Evolutionary conservation across 2,888 invertebrate species (phyloP), one percentile per base, ranked within the genome.

Genomic region (Clunio marinus): DNA sequence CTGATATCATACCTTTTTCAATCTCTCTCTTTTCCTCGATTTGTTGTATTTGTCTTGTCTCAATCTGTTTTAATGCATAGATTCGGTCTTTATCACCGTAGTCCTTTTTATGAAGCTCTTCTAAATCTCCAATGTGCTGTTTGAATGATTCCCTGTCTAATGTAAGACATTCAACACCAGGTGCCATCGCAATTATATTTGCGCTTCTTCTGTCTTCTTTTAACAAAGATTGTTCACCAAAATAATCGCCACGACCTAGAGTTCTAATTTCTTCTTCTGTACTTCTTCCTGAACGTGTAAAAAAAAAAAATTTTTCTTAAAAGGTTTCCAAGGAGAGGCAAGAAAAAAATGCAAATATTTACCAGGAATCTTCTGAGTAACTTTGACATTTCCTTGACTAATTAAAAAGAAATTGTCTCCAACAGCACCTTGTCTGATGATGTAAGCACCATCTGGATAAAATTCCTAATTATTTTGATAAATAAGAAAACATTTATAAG

Each of bases 381-480:
- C 86, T 60, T 84, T 82, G 10, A 92, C 93, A 35, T 84, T 85
- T 15, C 93, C 93, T 25, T 89, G 91, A 71, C 90, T 88, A 73
- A 95, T 92, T 70, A 95, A 89, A 76, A 90, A 95, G 80, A 95
- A 95, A 71, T 91, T 92, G 75, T 94, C 92, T 1, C 94, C 94
- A 20, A 84, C 84, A 69, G 92, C 91, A 0, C 93, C 94, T 79
- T 95, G 93, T 0, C 88, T 83, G 15, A 95, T 88, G 65, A 95
- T 93, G 70, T 86, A 85, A 0, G 88, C 87, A 0, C 88, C 91
- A 15, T 89, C 84, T 8, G 87, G 84, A 79, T 90, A 95, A 76
- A 91, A 91, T 77, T 93, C 91, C 85, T 89, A 72, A 46, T 75
- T 74, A 72, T 69, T 71, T 71, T 70, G 69, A 27, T 60, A 73